Evolutionary conservation across 2,113 vertebrate genomes (phyloP).

Genomic region (Cephalopterus ornatus): DNA sequence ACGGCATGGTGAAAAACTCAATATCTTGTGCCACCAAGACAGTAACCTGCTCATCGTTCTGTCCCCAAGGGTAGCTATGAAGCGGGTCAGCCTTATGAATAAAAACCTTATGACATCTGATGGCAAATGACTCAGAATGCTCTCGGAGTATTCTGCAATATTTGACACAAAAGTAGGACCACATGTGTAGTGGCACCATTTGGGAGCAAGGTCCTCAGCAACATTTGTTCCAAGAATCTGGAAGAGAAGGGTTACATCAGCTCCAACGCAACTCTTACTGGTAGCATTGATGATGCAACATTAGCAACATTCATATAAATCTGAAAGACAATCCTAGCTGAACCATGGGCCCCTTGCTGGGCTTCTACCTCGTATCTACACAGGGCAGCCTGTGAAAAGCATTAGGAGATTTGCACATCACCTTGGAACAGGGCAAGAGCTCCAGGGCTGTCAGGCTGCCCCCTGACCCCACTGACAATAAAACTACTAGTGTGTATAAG

Average conservation of each 20-base stretch:
- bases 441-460: background rate
- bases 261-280: background rate
- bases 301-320: background rate
- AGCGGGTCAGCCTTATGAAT: background rate
- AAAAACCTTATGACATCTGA: background rate
- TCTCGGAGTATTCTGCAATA: background rate
- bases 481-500: background rate
- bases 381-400: background rate
- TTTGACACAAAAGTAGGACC: background rate
- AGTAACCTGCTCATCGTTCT: background rate
- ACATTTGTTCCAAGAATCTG: background rate
- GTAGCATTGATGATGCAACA: background rate
- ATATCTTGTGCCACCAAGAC: background rate
- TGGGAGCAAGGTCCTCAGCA: background rate
- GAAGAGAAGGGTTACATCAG: background rate
- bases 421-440: background rate
- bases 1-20: background rate
- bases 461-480: background rate
- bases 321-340: background rate
- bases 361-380: background rate
- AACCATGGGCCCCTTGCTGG: accelerated
- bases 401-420: background rate
- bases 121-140: background rate
- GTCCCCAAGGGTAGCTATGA: background rate
- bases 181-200: accelerated